Evolutionary conservation across 2,113 vertebrate genomes (phyloP), one percentile per base, ranked within the genome.

Genomic region (Xiphophorus maculatus): DNA sequence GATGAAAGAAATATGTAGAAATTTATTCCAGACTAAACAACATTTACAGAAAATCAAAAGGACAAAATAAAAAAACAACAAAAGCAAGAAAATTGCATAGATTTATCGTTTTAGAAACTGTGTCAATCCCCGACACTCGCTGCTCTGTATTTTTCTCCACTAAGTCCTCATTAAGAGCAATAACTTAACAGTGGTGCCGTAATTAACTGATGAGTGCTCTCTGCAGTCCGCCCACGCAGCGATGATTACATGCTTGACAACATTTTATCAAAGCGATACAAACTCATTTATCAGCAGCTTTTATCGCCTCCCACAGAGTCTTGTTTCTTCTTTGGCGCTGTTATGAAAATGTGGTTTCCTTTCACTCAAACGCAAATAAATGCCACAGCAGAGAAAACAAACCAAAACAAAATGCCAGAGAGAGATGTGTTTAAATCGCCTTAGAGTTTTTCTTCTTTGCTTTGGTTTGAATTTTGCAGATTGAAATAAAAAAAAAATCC

Each of bases 171-270:
- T 65, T 28, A 71, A 29, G 58, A 71, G 74, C 79, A 61, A 60
- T 8, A 61, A 27, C 15, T 66, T 33, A 37, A 33, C 58, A 71
- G 64, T 1, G 15, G 32, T 12, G 74, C 19, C 7, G 19, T 80
- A 25, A 66, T 75, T 69, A 76, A 65, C 29, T 22, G 29, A 75
- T 64, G 37, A 68, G 58, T 35, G 37, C 9, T 76, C 63, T 68
- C n/a, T 71, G 76, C 42, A 44, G 62, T 64, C 62, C 73, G 3
- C 80, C 77, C 77, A 80, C 60, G 19, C 5, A 6, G 22, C 58
- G 64, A 44, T 68, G 76, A 80, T 68, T 77, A 80, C 63, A 64
- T 22, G 73, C 84, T 71, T 64, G n/a, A 51, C 66, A 65, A 77
- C 58, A 73, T 73, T 82, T 69, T 15, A 66, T 76, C 54, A 32